These are phyloP conservation scores for Brachypalpus laphriformis DNA, from an alignment of 2,888 invertebrate genomes.

Conservation along the genomic window DNA sequence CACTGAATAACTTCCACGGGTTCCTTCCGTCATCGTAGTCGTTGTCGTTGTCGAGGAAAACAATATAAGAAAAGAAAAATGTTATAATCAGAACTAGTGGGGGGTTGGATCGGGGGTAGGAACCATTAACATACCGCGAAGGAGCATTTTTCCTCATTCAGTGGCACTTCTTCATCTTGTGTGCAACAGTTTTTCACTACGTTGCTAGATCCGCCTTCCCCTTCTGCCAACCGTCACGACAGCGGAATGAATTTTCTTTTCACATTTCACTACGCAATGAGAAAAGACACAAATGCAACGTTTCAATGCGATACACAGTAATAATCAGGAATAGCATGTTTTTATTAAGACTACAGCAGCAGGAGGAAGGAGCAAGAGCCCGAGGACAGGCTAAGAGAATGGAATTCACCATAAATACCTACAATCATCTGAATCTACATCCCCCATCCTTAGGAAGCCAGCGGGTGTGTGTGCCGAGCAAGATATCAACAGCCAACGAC, in stretches of 20 bases:
- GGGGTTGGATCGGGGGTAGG: background rate
- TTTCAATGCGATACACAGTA: slow-evolving; percentile 70
- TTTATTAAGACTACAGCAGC: slow-evolving; percentile 53
- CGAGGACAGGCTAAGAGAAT: background rate
- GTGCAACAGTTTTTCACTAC: slow-evolving; percentile 60
- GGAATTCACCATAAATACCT: slow-evolving; percentile 23
- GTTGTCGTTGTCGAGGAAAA: slow-evolving; percentile 37
- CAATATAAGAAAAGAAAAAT: slow-evolving; percentile 53
- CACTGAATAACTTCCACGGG: slow-evolving; percentile 45
- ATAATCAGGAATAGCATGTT: slow-evolving; percentile 67
- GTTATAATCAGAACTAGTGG: slow-evolving; percentile 22
- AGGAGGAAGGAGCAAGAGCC: background rate
- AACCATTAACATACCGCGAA: slow-evolving; percentile 67
- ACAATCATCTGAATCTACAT: slow-evolving; percentile 21
- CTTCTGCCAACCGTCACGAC: background rate
- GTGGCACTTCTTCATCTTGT: slow-evolving; percentile 56
- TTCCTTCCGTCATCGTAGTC: slow-evolving; percentile 50
- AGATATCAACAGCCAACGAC: slow-evolving; percentile 63
- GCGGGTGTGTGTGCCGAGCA: slow-evolving; percentile 8
- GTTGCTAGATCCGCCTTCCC: background rate
- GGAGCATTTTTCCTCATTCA: slow-evolving; percentile 58
- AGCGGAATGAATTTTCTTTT: slow-evolving; percentile 62
- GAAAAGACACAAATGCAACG: slow-evolving; percentile 65
- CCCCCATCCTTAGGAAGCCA: background rate
- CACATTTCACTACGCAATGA: slow-evolving; percentile 70